Conservation (phyloP, 2,113 vertebrate species). For the Tenebrosternarchus preto region DNA sequence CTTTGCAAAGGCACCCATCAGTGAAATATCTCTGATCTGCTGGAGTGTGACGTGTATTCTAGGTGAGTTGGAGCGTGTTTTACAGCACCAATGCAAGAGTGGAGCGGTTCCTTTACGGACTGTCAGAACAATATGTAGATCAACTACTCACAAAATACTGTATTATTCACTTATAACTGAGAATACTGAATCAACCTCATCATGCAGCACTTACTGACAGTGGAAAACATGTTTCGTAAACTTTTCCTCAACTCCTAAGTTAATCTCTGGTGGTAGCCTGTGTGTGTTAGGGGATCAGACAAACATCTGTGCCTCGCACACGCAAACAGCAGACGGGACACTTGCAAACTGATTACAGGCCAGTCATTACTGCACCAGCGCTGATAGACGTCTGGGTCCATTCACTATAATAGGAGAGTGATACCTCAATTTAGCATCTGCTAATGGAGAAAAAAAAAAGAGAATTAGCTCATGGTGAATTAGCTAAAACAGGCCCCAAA, state of each 20-base stretch:
- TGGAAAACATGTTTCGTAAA: neutral
- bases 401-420: neutral
- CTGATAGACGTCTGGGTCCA: neutral
- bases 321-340: conserved; percentile 10
- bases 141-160: too few relatives aligned
- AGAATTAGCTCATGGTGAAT: too few relatives aligned
- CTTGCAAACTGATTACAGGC: conserved; percentile 21
- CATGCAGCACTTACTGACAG: conserved; percentile 15
- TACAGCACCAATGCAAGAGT: neutral
- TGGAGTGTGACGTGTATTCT: neutral
- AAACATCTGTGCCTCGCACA: conserved; percentile 30
- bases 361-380: neutral
- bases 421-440: neutral
- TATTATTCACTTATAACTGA: too few relatives aligned
- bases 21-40: neutral
- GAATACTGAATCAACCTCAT: neutral
- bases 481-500: neutral
- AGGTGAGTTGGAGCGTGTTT: neutral
- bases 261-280: conserved; percentile 10
- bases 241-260: conserved; percentile 11
- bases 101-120: too few relatives aligned
- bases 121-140: too few relatives aligned
- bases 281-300: conserved; percentile 34
- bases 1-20: too few relatives aligned
- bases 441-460: neutral